Conservation (phyloP, 64 coral and sea anemone genomes). For the Acropora tenuis region DNA sequence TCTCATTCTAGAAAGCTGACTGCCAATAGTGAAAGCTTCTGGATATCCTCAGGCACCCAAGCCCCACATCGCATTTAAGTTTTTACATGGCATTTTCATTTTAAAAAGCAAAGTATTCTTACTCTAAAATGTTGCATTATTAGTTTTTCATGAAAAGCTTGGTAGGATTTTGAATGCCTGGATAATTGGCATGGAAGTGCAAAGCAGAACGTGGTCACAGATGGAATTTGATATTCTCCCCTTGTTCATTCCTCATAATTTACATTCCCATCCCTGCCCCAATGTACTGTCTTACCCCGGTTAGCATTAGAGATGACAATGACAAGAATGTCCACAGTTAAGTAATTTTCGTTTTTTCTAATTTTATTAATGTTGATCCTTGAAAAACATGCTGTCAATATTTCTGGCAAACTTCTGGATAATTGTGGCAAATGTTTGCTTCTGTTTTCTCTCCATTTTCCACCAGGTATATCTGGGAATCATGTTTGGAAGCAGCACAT, state of each 20-base stretch:
- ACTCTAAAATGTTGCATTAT: not conserved
- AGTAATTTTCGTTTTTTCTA: too few species aligned
- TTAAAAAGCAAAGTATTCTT: too few species aligned
- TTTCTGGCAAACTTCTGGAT: conserved; percentile 90
- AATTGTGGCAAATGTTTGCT: conserved; percentile 73
- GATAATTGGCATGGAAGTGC: conserved; percentile 86
- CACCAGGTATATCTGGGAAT: conserved; percentile 96
- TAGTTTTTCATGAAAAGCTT: conserved; percentile 80
- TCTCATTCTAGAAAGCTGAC: too few species aligned
- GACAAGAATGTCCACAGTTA: too few species aligned
- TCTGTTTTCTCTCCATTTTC: conserved; percentile 90
- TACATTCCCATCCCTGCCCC: too few species aligned
- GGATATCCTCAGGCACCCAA: too few species aligned
- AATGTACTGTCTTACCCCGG: too few species aligned
- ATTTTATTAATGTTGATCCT: not conserved
- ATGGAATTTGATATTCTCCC: not conserved
- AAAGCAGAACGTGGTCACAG: conserved; percentile 67
- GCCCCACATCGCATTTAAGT: too few species aligned
- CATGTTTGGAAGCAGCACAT: conserved; percentile 89
- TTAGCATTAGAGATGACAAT: too few species aligned
- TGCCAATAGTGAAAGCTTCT: too few species aligned
- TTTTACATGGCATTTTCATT: too few species aligned
- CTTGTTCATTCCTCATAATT: too few species aligned
- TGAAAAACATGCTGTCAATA: not conserved
- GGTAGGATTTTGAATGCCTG: conserved; percentile 83